Conservation (phyloP, 2,888 invertebrate species). For the Conchocele bisecta region DNA sequence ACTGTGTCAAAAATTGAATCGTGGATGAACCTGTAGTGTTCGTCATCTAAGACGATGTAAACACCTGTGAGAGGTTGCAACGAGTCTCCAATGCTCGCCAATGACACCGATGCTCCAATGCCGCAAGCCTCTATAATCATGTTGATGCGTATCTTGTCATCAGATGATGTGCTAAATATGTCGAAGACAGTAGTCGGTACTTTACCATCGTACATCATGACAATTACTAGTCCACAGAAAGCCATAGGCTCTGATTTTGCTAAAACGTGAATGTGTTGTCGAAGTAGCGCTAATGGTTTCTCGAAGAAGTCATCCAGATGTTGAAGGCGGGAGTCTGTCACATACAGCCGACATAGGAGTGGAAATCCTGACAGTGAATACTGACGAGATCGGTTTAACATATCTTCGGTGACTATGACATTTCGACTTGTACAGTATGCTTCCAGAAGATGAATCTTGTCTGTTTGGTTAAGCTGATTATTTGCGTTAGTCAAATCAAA, state of each 20-base stretch:
- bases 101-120: conserved; percentile 12
- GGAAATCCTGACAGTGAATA: conserved; percentile 32
- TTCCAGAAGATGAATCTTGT: conserved; percentile 24
- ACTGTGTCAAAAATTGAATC: conserved; percentile 49
- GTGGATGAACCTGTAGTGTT: conserved; percentile 37
- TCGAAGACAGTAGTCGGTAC: conserved; percentile 29
- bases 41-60: conserved; percentile 33
- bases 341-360: conserved; percentile 41
- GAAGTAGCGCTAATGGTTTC: conserved; percentile 27
- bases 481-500: conserved; percentile 26
- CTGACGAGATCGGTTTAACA: not conserved
- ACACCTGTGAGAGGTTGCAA: conserved; percentile 31
- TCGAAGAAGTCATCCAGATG: conserved; percentile 27
- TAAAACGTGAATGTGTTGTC: conserved; percentile 25
- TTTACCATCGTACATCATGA: conserved; percentile 37
- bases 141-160: conserved; percentile 5
- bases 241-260: conserved; percentile 12
- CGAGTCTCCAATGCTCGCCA: conserved; percentile 15
- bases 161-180: conserved; percentile 11
- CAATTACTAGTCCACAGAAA: conserved; percentile 36
- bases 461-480: conserved; percentile 15
- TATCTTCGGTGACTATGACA: not conserved
- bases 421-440: conserved; percentile 5
- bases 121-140: conserved; percentile 39
- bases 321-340: conserved; percentile 16